These are phyloP conservation scores for Gymnosoma rotundatum DNA, from an alignment of 2,888 invertebrate species.

Conservation along the genomic window DNA sequence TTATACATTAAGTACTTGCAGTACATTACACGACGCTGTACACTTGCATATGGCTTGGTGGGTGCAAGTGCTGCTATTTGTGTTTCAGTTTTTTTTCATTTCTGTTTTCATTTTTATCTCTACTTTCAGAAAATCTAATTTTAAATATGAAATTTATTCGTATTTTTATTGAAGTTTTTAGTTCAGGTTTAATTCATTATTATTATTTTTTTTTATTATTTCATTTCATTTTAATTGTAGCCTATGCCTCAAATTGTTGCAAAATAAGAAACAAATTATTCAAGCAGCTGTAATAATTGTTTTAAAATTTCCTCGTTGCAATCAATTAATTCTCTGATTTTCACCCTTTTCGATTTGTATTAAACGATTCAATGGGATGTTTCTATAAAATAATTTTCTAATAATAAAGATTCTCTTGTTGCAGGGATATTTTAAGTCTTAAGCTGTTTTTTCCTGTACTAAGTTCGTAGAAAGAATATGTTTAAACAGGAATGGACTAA, in stretches of 20 bases:
- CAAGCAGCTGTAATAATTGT: slow-evolving; percentile 67
- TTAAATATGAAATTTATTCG: slow-evolving; percentile 20
- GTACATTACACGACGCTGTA: slow-evolving; percentile 7
- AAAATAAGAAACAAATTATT: slow-evolving; percentile 58
- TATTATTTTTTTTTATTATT: background rate
- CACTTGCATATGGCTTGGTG: slow-evolving; percentile 26
- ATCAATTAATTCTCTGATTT: slow-evolving; percentile 53
- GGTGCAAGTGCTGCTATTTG: slow-evolving; percentile 39
- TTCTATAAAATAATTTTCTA: background rate
- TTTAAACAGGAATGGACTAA: no score
- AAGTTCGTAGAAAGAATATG: no score
- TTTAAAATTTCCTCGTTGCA: slow-evolving; percentile 64
- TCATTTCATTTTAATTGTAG: slow-evolving; percentile 1
- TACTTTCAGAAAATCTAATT: slow-evolving; percentile 44
- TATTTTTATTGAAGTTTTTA: slow-evolving; percentile 44
- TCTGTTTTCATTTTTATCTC: background rate
- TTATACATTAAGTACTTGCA: slow-evolving; percentile 11
- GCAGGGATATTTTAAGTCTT: background rate
- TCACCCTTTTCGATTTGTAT: slow-evolving; percentile 23
- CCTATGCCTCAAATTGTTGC: slow-evolving; percentile 48
- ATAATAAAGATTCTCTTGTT: background rate
- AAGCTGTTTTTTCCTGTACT: no score
- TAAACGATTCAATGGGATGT: background rate
- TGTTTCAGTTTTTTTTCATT: background rate
- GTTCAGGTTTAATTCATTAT: slow-evolving; percentile 28